Evolutionary conservation across 2,888 invertebrate species (phyloP), one percentile per base, ranked within the genome.

Genomic region (Pachycephus smyrnensis): DNA sequence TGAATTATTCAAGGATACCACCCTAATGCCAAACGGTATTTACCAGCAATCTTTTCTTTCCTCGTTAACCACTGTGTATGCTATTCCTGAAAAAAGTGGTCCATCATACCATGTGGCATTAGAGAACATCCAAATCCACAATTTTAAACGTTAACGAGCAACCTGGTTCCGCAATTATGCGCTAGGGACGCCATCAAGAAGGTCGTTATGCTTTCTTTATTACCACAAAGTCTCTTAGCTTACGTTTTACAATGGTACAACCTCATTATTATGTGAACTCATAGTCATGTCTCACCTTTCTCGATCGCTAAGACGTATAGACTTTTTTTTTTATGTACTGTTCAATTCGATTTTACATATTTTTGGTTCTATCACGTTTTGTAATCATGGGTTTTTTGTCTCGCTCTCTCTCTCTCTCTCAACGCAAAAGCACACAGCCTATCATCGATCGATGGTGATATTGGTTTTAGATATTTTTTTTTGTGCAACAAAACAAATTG

Each of bases 401-500:
- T 69, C 36, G 30, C 77, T 55, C 69, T 73, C 71, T 55, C 68
- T 76, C 32, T 79, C 71, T 74, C 75, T 88, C 87, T 89, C 87
- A 88, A 90, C 85, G 89, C 86, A 90, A 90, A 90, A 90, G 88
- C 90, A 89, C 88, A 88, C 88, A 88, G 87, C 89, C 90, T 91
- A 91, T 89, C 87, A 88, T 90, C 88, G 82, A 86, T 86, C 84
- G 82, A 87, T 86, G 88, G 83, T 88, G 86, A 81, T 87, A 40
- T 85, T 83, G 83, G 83, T 86, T 86, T 84, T 86, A 73, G 80
- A 74, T 80, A 79, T 77, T 75, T 83, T 79, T 85, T 86, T 86
- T 88, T 85, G 87, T 90, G 89, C 90, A 88, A 90, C 87, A 89
- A 91, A 91, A 90, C 87, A 87, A 90, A 90, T 89, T 90, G 89